phyloP scores from a whole-genome alignment of 92 coral and sea anemone species.

The Ricordea florida region DNA sequence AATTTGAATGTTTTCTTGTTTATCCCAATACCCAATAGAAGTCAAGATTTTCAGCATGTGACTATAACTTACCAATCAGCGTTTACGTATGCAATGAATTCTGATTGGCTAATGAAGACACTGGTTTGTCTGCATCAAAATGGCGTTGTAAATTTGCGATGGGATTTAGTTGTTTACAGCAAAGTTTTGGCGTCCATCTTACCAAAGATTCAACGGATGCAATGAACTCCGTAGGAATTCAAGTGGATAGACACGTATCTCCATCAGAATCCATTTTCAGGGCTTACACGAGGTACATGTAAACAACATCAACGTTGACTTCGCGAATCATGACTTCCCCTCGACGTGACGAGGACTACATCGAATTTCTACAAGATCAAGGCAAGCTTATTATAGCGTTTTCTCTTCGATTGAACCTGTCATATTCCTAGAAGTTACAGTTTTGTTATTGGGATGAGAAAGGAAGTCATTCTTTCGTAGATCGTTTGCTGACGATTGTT shows the following conservation, averaged over 20 bases:
- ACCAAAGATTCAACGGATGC: not conserved
- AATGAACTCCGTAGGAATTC: not conserved
- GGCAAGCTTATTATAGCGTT: constrained; percentile 23
- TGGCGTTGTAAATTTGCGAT: constrained; percentile 50
- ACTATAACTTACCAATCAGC: constrained; percentile 46
- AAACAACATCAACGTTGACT: constrained; percentile 3
- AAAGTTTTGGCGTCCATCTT: not conserved
- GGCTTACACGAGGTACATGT: not conserved
- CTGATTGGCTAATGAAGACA: constrained; percentile 46
- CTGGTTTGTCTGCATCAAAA: constrained; percentile 40
- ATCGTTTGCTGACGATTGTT: too few species aligned
- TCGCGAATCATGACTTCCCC: constrained; percentile 14
- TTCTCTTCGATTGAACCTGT: not conserved
- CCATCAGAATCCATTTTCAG: not conserved
- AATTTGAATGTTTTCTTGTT: constrained; percentile 31
- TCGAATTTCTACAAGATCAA: constrained; percentile 91
- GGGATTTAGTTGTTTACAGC: not conserved
- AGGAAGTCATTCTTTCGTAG: too few species aligned
- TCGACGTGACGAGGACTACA: constrained; percentile 69
- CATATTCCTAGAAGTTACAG: too few species aligned
- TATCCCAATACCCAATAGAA: constrained; percentile 20
- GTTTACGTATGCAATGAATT: not conserved
- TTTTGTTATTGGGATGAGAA: too few species aligned
- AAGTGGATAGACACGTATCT: not conserved
- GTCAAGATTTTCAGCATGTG: constrained; percentile 4